These are phyloP conservation scores for Heterodera filipjevi DNA, from an alignment of 2,888 invertebrate species.

Conservation along the genomic window DNA sequence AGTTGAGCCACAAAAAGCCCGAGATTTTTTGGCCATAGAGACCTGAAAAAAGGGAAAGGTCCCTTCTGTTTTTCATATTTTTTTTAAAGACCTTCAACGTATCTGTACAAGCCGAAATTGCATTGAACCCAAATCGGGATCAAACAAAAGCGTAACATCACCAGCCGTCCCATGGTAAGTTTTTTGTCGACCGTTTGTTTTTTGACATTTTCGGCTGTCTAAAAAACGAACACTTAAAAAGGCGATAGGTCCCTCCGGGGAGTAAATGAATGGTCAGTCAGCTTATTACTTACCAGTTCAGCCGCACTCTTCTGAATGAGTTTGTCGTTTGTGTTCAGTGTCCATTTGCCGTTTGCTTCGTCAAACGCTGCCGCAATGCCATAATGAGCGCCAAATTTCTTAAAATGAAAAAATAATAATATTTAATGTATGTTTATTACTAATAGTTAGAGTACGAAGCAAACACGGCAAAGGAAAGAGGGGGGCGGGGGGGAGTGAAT, in stretches of 20 bases:
- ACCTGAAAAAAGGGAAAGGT: background rate
- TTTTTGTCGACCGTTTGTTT: background rate
- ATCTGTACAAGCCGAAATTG: background rate
- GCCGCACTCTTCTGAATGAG: background rate
- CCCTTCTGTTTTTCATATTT: background rate
- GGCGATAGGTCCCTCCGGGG: too few relatives aligned
- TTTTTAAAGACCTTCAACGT: constrained; percentile 15
- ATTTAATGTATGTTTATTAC: background rate
- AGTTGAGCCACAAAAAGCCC: constrained; percentile 47
- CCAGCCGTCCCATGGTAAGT: background rate
- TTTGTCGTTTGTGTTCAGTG: background rate
- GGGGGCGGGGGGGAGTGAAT: too few relatives aligned
- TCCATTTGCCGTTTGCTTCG: background rate
- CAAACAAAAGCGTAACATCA: background rate
- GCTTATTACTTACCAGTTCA: background rate
- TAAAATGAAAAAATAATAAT: background rate
- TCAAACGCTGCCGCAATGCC: background rate
- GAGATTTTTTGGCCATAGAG: background rate
- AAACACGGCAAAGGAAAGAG: too few relatives aligned
- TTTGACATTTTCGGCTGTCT: background rate
- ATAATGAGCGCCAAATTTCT: background rate
- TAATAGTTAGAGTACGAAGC: too few relatives aligned
- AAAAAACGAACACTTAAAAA: too few relatives aligned
- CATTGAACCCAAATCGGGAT: constrained; percentile 19
- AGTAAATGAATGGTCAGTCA: too few relatives aligned